Percentiles rank a stretch among this genome's conserved stretches.
phyloP scores from a whole-genome alignment of 2,113 vertebrate genomes.

The Paradisaea rubra region DNA sequence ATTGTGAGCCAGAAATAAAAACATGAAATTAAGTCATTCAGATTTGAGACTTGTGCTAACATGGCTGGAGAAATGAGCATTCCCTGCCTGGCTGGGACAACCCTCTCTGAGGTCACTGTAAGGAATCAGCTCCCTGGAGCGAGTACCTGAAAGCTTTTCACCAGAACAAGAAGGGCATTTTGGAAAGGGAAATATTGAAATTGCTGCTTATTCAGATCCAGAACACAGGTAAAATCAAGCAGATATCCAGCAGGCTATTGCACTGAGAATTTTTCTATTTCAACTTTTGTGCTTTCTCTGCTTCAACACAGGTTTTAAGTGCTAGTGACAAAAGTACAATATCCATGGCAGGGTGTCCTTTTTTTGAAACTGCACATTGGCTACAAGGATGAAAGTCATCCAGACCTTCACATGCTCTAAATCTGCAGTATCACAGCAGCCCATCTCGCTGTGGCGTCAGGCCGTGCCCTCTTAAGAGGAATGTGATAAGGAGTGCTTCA shows the following conservation, averaged over 20 bases:
- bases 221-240: neutral
- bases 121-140: rapidly evolving
- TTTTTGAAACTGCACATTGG: neutral
- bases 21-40: neutral
- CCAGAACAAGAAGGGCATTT: neutral
- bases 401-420: neutral
- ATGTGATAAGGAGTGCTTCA: neutral
- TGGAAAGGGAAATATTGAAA: neutral
- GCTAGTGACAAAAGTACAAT: neutral
- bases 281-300: neutral
- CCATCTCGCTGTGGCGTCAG: neutral
- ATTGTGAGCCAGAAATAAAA: neutral
- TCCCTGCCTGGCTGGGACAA: neutral
- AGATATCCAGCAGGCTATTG: neutral
- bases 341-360: neutral
- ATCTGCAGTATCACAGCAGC: neutral
- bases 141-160: neutral
- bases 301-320: neutral
- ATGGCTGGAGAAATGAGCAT: neutral
- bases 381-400: neutral
- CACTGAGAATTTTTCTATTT: neutral
- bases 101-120: neutral
- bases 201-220: neutral
- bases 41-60: neutral
- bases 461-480: neutral